A percentile compares a stretch with the other conserved stretches of the same genome.
Conservation (phyloP, 2,113 vertebrate genomes). For the Dermatemys mawii region DNA sequence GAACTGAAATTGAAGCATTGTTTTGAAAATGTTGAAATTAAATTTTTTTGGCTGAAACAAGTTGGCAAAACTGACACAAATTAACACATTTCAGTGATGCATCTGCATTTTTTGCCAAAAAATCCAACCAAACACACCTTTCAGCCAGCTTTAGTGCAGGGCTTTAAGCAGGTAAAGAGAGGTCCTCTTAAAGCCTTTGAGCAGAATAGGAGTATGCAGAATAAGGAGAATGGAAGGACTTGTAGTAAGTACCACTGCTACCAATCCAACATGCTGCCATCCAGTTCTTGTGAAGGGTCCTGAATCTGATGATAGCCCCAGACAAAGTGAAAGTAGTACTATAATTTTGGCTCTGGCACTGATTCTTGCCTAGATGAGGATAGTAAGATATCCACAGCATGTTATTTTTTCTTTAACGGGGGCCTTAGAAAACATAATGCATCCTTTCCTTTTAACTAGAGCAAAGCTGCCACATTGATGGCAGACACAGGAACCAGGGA, state of each 20-base stretch:
- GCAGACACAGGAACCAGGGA: not conserved
- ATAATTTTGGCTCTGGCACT: not conserved
- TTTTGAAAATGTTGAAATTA: too few species aligned
- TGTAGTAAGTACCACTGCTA: not conserved
- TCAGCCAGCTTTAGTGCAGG: not conserved
- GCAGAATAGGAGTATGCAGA: not conserved
- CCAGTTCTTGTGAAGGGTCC: not conserved
- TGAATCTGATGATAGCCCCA: not conserved
- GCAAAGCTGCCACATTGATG: accelerated
- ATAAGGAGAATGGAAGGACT: not conserved
- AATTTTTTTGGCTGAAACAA: too few species aligned
- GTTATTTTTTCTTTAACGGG: not conserved
- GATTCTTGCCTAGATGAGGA: not conserved
- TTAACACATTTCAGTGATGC: not conserved
- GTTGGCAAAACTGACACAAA: too few species aligned
- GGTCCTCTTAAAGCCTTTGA: not conserved
- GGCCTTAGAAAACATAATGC: not conserved
- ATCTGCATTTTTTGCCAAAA: not conserved
- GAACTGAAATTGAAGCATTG: not conserved
- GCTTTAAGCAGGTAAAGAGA: not conserved
- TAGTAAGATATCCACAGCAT: not conserved
- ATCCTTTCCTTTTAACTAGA: not conserved
- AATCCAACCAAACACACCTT: not conserved
- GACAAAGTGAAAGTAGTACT: not conserved
- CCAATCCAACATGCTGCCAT: not conserved